These are phyloP conservation scores for Perca schrenkii DNA, from an alignment of 2,113 vertebrate genomes.

Conservation along the genomic window DNA sequence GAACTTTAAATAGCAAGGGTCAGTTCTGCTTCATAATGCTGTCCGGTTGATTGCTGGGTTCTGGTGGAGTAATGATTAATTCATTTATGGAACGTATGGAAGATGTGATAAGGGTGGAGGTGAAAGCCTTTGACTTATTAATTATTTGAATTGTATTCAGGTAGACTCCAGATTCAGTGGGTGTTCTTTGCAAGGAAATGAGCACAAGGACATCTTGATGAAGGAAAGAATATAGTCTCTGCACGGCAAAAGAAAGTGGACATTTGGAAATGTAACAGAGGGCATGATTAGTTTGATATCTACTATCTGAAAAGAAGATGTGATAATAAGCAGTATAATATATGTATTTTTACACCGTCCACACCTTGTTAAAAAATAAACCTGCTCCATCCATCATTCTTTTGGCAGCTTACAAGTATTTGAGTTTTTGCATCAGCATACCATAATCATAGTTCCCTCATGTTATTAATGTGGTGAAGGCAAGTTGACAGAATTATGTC, in stretches of 20 bases:
- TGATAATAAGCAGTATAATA: conserved; percentile 7
- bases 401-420: conserved; percentile 40
- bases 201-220: conserved; percentile 42
- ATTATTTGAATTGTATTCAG: conserved; percentile 51
- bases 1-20: conserved; percentile 48
- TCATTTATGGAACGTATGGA: conserved; percentile 45
- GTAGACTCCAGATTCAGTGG: conserved; percentile 30
- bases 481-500: conserved; percentile 39
- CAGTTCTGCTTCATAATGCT: conserved; percentile 31
- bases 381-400: conserved; percentile 21
- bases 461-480: conserved; percentile 48
- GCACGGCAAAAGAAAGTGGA: conserved; percentile 3
- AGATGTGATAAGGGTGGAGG: conserved; percentile 48
- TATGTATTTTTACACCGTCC: background rate
- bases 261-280: conserved; percentile 6
- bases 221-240: conserved; percentile 9
- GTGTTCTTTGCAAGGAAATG: conserved; percentile 33
- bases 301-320: background rate
- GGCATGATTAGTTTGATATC: background rate
- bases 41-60: conserved; percentile 18
- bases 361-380: background rate
- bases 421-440: conserved; percentile 23
- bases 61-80: conserved; percentile 45
- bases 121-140: conserved; percentile 51
- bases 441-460: conserved; percentile 43